Evolutionary conservation across 2,113 vertebrate genomes (phyloP).

Genomic region (Hyaena hyaena): DNA sequence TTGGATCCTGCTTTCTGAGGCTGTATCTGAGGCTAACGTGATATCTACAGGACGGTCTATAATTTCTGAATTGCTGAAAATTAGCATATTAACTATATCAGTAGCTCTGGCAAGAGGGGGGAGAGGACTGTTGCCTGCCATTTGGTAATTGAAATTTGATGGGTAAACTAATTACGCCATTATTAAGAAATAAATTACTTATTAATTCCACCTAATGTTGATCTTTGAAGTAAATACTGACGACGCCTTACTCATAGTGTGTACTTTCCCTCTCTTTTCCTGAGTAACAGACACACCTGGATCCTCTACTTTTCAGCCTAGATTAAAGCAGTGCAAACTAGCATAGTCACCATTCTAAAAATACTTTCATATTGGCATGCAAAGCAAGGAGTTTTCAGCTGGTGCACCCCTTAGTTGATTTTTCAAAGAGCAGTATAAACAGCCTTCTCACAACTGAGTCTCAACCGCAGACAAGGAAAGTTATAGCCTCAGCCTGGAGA

Average conservation of each 20-base stretch:
- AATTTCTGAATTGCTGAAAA: constrained; percentile 75
- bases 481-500: constrained; percentile 66
- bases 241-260: constrained; percentile 48
- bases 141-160: constrained; percentile 87
- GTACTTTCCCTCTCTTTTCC: constrained; percentile 28
- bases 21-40: constrained; percentile 17
- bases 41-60: constrained; percentile 59
- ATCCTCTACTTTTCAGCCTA: neutral
- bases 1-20: neutral
- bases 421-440: constrained; percentile 72
- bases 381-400: constrained; percentile 67
- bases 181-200: constrained; percentile 78
- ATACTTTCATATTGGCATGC: constrained; percentile 64
- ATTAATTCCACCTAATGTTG: constrained; percentile 72
- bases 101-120: constrained; percentile 76
- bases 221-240: constrained; percentile 72
- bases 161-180: constrained; percentile 84
- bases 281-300: constrained; percentile 48
- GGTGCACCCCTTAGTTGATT: constrained; percentile 64
- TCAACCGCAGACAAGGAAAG: constrained; percentile 67
- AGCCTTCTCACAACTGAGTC: constrained; percentile 66
- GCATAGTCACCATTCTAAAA: constrained; percentile 47
- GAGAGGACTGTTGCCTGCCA: constrained; percentile 77
- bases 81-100: constrained; percentile 79
- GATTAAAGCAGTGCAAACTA: constrained; percentile 22